These are phyloP conservation scores for Leptobrachium ailaonicum DNA, from an alignment of 2,113 vertebrate species.

Conservation along the genomic window DNA sequence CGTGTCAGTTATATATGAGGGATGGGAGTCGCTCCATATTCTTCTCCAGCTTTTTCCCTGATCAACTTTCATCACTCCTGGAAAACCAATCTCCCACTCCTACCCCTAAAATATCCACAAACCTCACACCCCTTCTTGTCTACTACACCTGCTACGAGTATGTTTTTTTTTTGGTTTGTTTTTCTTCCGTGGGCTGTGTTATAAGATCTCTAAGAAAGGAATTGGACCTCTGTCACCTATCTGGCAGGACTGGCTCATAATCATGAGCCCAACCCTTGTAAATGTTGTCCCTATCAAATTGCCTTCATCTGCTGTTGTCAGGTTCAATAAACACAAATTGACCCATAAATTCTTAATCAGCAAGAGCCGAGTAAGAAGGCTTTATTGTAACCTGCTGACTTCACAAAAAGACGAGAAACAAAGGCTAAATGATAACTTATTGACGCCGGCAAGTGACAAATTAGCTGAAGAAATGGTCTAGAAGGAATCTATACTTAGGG, in stretches of 20 bases:
- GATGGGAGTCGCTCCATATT: too few relatives aligned
- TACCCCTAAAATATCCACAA: too few relatives aligned
- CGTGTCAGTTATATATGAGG: too few relatives aligned
- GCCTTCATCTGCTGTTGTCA: constrained; percentile 21
- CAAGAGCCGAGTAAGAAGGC: constrained; percentile 19
- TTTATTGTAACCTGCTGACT: constrained; percentile 32
- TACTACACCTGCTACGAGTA: too few relatives aligned
- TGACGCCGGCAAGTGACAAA: constrained; percentile 22
- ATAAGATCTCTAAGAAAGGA: not conserved
- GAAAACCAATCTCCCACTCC: too few relatives aligned
- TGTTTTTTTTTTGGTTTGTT: too few relatives aligned
- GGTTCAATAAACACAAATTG: constrained; percentile 34
- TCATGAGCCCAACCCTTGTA: constrained; percentile 31
- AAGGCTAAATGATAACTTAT: constrained; percentile 31
- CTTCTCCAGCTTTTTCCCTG: too few relatives aligned
- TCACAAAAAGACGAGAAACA: constrained; percentile 20
- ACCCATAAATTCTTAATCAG: constrained; percentile 40
- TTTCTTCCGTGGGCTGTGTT: not conserved
- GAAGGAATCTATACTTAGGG: not conserved
- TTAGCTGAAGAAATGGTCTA: not conserved
- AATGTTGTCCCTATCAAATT: constrained; percentile 32
- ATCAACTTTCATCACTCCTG: too few relatives aligned
- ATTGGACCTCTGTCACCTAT: not conserved
- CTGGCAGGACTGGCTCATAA: constrained; percentile 22
- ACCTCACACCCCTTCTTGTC: too few relatives aligned